Conservation (phyloP, 1,140 invertebrate genomes). For the Drosophila punjabiensis region DNA sequence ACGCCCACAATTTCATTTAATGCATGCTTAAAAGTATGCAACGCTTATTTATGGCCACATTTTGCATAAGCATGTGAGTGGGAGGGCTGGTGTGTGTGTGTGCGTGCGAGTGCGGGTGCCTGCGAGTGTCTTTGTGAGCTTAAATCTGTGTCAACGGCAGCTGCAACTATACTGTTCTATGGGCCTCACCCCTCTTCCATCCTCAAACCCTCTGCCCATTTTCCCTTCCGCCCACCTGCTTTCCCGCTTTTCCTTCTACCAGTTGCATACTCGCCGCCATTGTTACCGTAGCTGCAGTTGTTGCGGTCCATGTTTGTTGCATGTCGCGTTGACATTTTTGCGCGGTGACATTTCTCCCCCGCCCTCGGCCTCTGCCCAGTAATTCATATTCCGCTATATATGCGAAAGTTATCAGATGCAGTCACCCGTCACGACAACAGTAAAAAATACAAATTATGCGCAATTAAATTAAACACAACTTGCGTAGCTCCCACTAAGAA, state of each 20-base stretch:
- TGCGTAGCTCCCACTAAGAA: slow-evolving; percentile 29
- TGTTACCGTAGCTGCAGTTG: slow-evolving; percentile 35
- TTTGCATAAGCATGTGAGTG: slow-evolving; percentile 51
- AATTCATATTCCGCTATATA: slow-evolving; percentile 50
- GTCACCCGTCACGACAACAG: slow-evolving; percentile 37
- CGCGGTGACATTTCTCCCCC: slow-evolving; percentile 62
- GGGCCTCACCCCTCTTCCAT: background rate
- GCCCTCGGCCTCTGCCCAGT: slow-evolving; percentile 5
- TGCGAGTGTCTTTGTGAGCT: slow-evolving; percentile 40
- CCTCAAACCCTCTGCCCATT: background rate
- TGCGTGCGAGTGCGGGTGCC: slow-evolving; percentile 28
- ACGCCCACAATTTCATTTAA: slow-evolving; percentile 59
- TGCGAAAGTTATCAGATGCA: slow-evolving; percentile 33
- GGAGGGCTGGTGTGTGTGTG: no score
- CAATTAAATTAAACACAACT: slow-evolving; percentile 71
- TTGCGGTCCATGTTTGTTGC: slow-evolving; percentile 74
- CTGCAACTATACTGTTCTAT: slow-evolving; percentile 29
- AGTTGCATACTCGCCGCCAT: slow-evolving; percentile 65
- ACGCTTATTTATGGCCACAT: slow-evolving; percentile 75
- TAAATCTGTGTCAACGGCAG: slow-evolving; percentile 78
- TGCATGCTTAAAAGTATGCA: slow-evolving; percentile 72
- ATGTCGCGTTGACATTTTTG: slow-evolving; percentile 79
- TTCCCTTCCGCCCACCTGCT: slow-evolving; percentile 10
- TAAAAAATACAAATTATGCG: slow-evolving; percentile 57
- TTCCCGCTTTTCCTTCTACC: slow-evolving; percentile 41